Base-by-base conservation (phyloP, 2,888 invertebrate species). In the Seira ritae region DNA sequence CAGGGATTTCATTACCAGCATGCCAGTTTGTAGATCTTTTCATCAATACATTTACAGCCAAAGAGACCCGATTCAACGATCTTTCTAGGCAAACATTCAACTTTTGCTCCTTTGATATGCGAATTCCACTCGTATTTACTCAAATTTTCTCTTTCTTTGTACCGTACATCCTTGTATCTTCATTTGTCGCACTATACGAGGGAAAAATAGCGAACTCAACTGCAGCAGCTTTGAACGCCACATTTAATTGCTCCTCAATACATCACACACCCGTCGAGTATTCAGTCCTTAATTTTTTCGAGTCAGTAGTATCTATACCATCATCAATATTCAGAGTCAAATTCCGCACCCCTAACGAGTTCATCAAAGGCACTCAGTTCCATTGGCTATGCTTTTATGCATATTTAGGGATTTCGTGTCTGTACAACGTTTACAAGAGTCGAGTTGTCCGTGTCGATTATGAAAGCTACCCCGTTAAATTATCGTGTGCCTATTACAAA, bases 321-420 rank as follows among this genome's bases (percentile, higher is more conserved):
- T 12, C 42, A n/a, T n/a, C n/a, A n/a, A n/a, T n/a, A n/a, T n/a
- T n/a, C n/a, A n/a, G n/a, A n/a, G n/a, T n/a, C n/a, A n/a, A n/a
- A n/a, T n/a, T n/a, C n/a, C n/a, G n/a, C n/a, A n/a, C n/a, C n/a
- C n/a, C n/a, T n/a, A n/a, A n/a, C n/a, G n/a, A n/a, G n/a, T n/a
- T n/a, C n/a, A n/a, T n/a, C n/a, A n/a, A n/a, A n/a, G n/a, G n/a
- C n/a, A n/a, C 68, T 0, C 65, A 78, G 22, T 17, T 71, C 0
- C 77, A 78, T n/a, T 78, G 77, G 77, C 10, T 71, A 0, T 17
- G 70, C 4, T 65, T 70, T n/a, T 78, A 65, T 24, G 3, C 23
- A 10, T 23, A 78, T 12, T 0, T 70, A 1, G 15, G 65, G 3
- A 0, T 20, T 0, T 62, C 46, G 0, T 19, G 70, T 6, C 24